Percentiles rank a stretch among this genome's conserved stretches.
Conservation (phyloP, 2,113 vertebrate genomes). For the Macquaria australasica region DNA sequence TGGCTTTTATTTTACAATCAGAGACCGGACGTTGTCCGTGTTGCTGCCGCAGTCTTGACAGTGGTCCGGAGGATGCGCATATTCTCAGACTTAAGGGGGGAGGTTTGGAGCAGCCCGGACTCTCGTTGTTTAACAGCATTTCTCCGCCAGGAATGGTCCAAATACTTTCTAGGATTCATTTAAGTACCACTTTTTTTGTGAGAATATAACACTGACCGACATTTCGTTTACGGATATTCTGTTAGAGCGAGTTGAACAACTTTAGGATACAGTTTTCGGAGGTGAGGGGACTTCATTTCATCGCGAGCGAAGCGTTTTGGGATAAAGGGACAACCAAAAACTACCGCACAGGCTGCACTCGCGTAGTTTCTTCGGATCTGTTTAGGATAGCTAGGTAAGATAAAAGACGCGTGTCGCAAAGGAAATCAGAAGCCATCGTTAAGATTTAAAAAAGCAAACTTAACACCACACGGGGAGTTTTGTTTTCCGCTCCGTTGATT, state of each 20-base stretch:
- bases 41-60: rapidly evolving
- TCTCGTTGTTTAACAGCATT: slow-evolving; percentile 69
- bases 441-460: rapidly evolving
- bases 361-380: neutral
- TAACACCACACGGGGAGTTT: neutral
- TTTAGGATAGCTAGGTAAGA: slow-evolving; percentile 10
- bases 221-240: neutral
- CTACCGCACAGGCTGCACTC: slow-evolving; percentile 29
- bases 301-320: slow-evolving; percentile 61
- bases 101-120: slow-evolving; percentile 69
- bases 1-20: slow-evolving; percentile 35
- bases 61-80: slow-evolving; percentile 58
- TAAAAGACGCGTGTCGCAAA: neutral
- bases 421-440: rapidly evolving
- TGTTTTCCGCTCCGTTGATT: slow-evolving; percentile 19
- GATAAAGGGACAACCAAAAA: slow-evolving; percentile 66
- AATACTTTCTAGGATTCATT: slow-evolving; percentile 34
- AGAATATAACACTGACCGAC: neutral
- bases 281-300: slow-evolving; percentile 49
- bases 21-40: neutral
- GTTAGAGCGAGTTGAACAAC: slow-evolving; percentile 25
- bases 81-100: slow-evolving; percentile 70
- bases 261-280: slow-evolving; percentile 50
- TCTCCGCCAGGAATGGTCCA: slow-evolving; percentile 60
- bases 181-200: neutral